These are phyloP conservation scores for Cromileptes altivelis DNA, from an alignment of 2,113 vertebrate species.

Conservation along the genomic window DNA sequence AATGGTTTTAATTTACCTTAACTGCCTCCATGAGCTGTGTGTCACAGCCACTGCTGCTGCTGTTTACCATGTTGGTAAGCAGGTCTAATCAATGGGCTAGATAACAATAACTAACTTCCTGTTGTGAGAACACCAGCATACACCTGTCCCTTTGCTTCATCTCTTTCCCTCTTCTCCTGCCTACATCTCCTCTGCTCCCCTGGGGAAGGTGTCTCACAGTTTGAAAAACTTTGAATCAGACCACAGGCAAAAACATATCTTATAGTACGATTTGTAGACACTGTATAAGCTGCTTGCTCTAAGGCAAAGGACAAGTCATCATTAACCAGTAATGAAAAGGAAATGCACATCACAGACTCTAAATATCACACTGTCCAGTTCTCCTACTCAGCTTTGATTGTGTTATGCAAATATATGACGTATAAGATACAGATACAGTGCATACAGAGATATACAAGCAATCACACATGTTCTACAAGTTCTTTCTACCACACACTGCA, in stretches of 20 bases:
- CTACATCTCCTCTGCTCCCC: neutral
- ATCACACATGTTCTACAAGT: conserved; percentile 15
- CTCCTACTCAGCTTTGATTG: neutral
- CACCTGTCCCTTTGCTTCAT: neutral
- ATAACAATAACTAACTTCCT: neutral
- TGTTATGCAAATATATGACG: neutral
- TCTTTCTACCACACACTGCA: conserved; percentile 18
- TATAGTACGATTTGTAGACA: neutral
- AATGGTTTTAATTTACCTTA: neutral
- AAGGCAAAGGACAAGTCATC: neutral
- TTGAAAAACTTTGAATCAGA: neutral
- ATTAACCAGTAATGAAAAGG: neutral
- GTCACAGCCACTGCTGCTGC: conserved; percentile 2
- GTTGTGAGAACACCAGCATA: neutral
- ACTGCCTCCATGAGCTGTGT: neutral
- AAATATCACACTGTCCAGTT: neutral
- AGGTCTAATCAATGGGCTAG: neutral
- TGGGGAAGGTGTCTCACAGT: neutral
- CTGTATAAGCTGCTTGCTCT: neutral
- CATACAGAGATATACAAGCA: neutral
- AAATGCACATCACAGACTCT: neutral
- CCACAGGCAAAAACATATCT: neutral
- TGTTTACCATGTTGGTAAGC: neutral
- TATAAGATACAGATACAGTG: conserved; percentile 7
- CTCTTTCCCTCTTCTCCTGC: neutral